Percentiles rank a stretch among this genome's conserved stretches.
phyloP scores from a whole-genome alignment of 2,888 invertebrate species.

The Sinohyriopsis cumingii region DNA sequence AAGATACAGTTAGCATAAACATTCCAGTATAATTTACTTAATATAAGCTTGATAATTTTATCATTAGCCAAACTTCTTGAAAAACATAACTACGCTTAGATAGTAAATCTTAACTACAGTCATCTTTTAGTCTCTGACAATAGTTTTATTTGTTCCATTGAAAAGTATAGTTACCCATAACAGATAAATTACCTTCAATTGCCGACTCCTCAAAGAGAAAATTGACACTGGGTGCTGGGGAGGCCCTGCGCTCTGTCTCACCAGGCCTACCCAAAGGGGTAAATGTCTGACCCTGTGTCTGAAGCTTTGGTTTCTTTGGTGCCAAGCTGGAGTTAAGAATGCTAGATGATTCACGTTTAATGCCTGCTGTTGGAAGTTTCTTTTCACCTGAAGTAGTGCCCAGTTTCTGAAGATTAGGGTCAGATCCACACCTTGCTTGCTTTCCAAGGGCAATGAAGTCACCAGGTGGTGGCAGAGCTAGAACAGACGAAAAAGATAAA shows the following conservation, averaged over 20 bases:
- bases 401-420: slow-evolving; percentile 16
- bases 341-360: slow-evolving; percentile 80
- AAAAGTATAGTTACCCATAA: too few relatives aligned
- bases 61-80: too few relatives aligned
- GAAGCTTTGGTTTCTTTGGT: slow-evolving; percentile 70
- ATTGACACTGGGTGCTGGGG: slow-evolving; percentile 53
- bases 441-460: slow-evolving; percentile 72
- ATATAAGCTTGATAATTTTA: too few relatives aligned
- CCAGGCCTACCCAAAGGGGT: slow-evolving; percentile 60
- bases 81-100: too few relatives aligned
- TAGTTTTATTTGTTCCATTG: too few relatives aligned
- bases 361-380: slow-evolving; percentile 63
- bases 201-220: slow-evolving; percentile 76
- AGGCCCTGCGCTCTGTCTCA: slow-evolving; percentile 55
- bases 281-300: slow-evolving; percentile 55
- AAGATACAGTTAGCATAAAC: too few relatives aligned
- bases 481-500: slow-evolving; percentile 11
- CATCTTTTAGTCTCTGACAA: too few relatives aligned
- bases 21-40: too few relatives aligned
- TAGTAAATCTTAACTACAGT: too few relatives aligned
- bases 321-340: slow-evolving; percentile 42
- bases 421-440: slow-evolving; percentile 31
- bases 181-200: slow-evolving; percentile 75
- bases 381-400: slow-evolving; percentile 22
- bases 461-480: slow-evolving; percentile 60